Percentiles rank a stretch among this genome's conserved stretches.
Evolutionary conservation across 2,888 invertebrate species (phyloP).

Genomic region (Elegia similella): DNA sequence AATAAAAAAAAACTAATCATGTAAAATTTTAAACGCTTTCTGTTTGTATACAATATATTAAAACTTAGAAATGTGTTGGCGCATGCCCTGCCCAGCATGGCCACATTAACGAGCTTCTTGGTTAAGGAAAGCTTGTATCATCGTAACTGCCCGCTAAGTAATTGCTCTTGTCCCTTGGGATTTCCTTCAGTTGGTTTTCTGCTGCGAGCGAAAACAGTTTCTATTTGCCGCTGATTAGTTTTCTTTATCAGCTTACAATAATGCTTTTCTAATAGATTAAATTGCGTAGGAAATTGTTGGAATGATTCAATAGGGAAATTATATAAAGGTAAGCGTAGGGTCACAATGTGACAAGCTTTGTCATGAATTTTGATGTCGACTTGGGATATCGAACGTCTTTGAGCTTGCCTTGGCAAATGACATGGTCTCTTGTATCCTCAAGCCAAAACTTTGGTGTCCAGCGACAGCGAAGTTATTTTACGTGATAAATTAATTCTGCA

Average conservation of each 20-base stretch:
- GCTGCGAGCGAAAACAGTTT: slow-evolving; percentile 50
- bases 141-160: slow-evolving; percentile 63
- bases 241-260: slow-evolving; percentile 30
- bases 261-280: slow-evolving; percentile 7
- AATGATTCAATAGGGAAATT: slow-evolving; percentile 18
- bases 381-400: too few relatives aligned
- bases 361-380: too few relatives aligned
- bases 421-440: too few relatives aligned
- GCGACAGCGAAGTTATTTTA: too few relatives aligned
- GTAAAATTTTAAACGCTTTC: too few relatives aligned
- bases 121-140: slow-evolving; percentile 49
- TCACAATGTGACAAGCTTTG: too few relatives aligned
- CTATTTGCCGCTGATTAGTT: slow-evolving; percentile 50
- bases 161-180: slow-evolving; percentile 61
- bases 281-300: background rate
- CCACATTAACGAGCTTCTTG: slow-evolving; percentile 24
- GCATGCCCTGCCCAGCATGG: background rate
- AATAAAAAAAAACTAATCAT: too few relatives aligned
- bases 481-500: too few relatives aligned
- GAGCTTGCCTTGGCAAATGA: too few relatives aligned
- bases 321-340: slow-evolving; percentile 2
- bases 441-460: too few relatives aligned
- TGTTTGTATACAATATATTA: too few relatives aligned
- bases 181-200: slow-evolving; percentile 50
- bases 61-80: background rate